These are phyloP conservation scores for Brachycybe producta DNA, from an alignment of 2,888 invertebrate genomes.

Conservation along the genomic window DNA sequence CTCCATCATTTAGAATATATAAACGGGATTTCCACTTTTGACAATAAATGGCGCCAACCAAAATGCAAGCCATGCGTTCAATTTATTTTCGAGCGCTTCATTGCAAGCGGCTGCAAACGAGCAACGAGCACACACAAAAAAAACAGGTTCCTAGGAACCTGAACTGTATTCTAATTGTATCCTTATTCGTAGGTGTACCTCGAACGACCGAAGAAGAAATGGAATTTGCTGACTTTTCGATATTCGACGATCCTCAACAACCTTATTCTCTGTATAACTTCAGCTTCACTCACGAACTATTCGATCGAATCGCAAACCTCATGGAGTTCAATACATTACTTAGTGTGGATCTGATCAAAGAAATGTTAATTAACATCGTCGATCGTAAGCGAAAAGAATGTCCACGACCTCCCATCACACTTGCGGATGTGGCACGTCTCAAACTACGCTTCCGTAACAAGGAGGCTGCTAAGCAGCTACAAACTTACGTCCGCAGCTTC, in stretches of 20 bases:
- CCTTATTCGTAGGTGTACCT: slow-evolving; percentile 30
- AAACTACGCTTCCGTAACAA: slow-evolving; percentile 16
- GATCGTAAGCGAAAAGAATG: slow-evolving; percentile 24
- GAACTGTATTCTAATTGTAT: neutral
- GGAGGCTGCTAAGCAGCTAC: slow-evolving; percentile 13
- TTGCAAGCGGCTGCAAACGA: too few species aligned
- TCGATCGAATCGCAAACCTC: slow-evolving; percentile 35
- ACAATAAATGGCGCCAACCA: too few species aligned
- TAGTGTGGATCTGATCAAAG: slow-evolving; percentile 32
- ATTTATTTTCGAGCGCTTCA: too few species aligned
- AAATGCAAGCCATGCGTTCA: too few species aligned
- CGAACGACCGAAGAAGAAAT: slow-evolving; percentile 34
- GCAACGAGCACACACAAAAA: too few species aligned
- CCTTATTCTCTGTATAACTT: slow-evolving; percentile 39
- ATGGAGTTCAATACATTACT: slow-evolving; percentile 36
- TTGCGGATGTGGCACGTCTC: slow-evolving; percentile 17
- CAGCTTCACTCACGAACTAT: slow-evolving; percentile 32
- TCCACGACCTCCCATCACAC: slow-evolving; percentile 21
- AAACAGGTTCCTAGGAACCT: too few species aligned
- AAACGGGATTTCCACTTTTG: too few species aligned
- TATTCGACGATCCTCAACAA: slow-evolving; percentile 35
- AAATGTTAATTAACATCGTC: slow-evolving; percentile 28
- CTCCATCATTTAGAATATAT: too few species aligned
- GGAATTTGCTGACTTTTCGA: slow-evolving; percentile 34
- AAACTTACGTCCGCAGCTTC: slow-evolving; percentile 17